phyloP scores from a whole-genome alignment of 2,888 invertebrate species.

The Eueremaeus valkanovi region DNA sequence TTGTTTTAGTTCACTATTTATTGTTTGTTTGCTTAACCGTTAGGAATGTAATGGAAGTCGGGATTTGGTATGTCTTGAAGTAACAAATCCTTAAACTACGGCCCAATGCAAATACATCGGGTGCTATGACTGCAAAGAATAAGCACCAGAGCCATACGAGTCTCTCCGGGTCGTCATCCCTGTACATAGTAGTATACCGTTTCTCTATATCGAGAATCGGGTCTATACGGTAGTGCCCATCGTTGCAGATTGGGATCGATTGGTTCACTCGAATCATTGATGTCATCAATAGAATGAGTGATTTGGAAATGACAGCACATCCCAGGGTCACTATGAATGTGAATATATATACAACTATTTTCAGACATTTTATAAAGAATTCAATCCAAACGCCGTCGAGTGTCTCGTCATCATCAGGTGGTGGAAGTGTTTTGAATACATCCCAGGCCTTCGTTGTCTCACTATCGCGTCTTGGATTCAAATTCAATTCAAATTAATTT shows the following conservation, averaged over 20 bases:
- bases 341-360: slow-evolving; percentile 44
- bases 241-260: slow-evolving; percentile 44
- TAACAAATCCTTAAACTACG: slow-evolving; percentile 49
- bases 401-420: slow-evolving; percentile 39
- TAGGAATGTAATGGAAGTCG: slow-evolving; percentile 41
- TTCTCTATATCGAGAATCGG: slow-evolving; percentile 33
- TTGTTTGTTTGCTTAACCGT: slow-evolving; percentile 39
- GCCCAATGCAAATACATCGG: slow-evolving; percentile 50
- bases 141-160: slow-evolving; percentile 51
- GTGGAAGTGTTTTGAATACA: slow-evolving; percentile 39
- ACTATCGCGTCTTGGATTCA: not conserved
- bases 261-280: slow-evolving; percentile 75
- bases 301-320: slow-evolving; percentile 44
- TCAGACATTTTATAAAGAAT: slow-evolving; percentile 44
- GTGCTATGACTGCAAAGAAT: slow-evolving; percentile 49
- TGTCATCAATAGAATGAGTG: slow-evolving; percentile 75
- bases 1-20: slow-evolving; percentile 42
- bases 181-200: slow-evolving; percentile 29
- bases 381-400: slow-evolving; percentile 29
- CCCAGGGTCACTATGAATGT: slow-evolving; percentile 44
- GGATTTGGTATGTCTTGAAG: slow-evolving; percentile 48
- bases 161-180: slow-evolving; percentile 45
- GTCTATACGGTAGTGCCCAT: slow-evolving; percentile 33
- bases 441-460: slow-evolving; percentile 34
- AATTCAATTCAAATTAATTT: too few relatives aligned